Evolutionary conservation across 2,113 vertebrate genomes (phyloP), one percentile per base, ranked within the genome.

Genomic region (Percina caprodes): DNA sequence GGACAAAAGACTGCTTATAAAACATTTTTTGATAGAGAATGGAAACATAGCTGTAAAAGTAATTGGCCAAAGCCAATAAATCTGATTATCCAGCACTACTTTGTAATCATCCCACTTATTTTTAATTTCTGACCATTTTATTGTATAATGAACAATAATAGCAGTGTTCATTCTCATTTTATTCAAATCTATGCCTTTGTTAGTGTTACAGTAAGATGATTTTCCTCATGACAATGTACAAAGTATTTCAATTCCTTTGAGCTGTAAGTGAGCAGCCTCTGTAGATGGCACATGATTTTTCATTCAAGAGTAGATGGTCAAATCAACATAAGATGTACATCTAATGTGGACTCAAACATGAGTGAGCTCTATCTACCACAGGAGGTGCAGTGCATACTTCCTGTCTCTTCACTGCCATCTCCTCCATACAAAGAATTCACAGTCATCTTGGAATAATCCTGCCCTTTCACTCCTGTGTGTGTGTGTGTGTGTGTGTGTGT

Each of bases 361-460:
- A 87, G 74, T 62, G 23, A 67, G 66, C 62, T 69, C 58, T 65
- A 67, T 84, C 84, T 69, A 71, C 77, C 63, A 51, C 68, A 85
- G 91, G 88, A 93, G 85, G 86, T 49, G 21, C 56, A 73, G 67
- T 23, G 61, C 73, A 74, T 71, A 79, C 89, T 93, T 93, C 89
- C 87, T 93, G 87, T 82, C 79, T 89, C 84, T 79, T 46, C 39
- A 42, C 60, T 52, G 72, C 77, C 49, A 15, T 83, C 85, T 80
- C 15, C 74, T 67, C 49, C 21, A 12, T 11, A 92, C 92, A 94
- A 92, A 94, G 89, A 84, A 81, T 86, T 89, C 86, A 59, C 88
- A 91, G 91, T 94, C 84, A 92, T 87, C 63, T 84, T 85, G 13
- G 86, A 91, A 94, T 92, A 94, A 93, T 92, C 85, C 84, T 49